phyloP scores from a whole-genome alignment of 2,113 vertebrate genomes.

The Pelobates fuscus region DNA sequence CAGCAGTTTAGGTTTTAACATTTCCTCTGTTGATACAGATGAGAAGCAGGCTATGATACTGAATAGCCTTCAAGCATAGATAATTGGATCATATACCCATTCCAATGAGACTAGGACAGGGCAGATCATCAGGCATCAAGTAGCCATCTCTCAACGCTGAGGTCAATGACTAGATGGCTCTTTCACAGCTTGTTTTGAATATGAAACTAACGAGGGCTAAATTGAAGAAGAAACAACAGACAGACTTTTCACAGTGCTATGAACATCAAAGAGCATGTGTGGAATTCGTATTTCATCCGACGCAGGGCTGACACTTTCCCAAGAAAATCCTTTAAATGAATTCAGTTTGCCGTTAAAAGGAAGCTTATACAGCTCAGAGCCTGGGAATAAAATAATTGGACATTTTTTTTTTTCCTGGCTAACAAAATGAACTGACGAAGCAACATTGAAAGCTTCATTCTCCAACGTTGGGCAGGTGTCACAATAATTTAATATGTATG shows the following conservation, averaged over 20 bases:
- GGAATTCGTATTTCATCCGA: neutral
- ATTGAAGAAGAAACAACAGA: neutral
- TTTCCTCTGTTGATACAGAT: too few relatives aligned
- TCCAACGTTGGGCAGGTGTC: conserved; percentile 4
- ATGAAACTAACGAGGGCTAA: neutral
- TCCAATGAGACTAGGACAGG: too few relatives aligned
- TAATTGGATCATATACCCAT: too few relatives aligned
- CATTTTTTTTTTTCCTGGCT: neutral
- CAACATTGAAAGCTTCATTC: neutral
- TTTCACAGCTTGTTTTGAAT: neutral
- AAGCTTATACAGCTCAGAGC: neutral
- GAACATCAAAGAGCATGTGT: neutral
- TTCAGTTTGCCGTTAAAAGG: neutral
- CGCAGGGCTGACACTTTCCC: neutral
- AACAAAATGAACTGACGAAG: conserved; percentile 9
- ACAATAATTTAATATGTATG: conserved; percentile 28
- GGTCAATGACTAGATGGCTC: too few relatives aligned
- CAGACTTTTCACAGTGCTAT: neutral
- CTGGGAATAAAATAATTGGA: conserved; percentile 7
- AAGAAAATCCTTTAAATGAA: neutral
- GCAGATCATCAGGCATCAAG: too few relatives aligned
- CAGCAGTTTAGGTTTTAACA: too few relatives aligned
- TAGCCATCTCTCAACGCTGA: too few relatives aligned
- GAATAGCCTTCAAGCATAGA: too few relatives aligned
- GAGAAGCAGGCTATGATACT: too few relatives aligned